Evolutionary conservation across 2,888 invertebrate genomes (phyloP), one percentile per base, ranked within the genome.

Genomic region (Osmoderma eremita): DNA sequence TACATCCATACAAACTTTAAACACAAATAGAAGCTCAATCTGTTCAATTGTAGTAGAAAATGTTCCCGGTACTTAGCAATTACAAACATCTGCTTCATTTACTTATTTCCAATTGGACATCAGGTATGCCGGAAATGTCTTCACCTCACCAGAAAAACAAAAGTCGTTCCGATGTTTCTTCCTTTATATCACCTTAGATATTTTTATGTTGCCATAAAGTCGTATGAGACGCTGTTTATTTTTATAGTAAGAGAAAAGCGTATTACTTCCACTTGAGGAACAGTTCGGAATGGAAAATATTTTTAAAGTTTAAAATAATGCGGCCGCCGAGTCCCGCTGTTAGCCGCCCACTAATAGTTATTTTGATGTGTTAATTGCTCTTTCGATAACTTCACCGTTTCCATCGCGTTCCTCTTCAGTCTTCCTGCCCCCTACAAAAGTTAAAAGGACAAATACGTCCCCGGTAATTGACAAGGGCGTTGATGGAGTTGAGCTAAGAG

Each of bases 321-420:
- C 22, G 13, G 24, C 15, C 53, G 38, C 17, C n/a, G 38, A 18
- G 30, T 10, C 15, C 8, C 38, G 30, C 49, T 15, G 38, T n/a
- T 53, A 53, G 17, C 38, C 53, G 45, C 58, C 18, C 58, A 30
- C 30, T 45, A 36, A 61, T 30, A 45, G 58, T 45, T 61, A 45
- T 61, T 61, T 61, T 61, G 58, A 61, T 61, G 58, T 45, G 22
- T 61, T 61, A 61, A 61, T 61, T 61, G 58, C 58, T n/a, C 45
- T 61, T 48, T 61, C 45, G 45, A 61, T 61, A 61, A 61, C 45
- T 45, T 48, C n/a, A 24, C 22, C 22, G 18, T 17, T 39, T 38
- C 38, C n/a, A 30, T 18, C 38, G 12, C 53, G 13, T 53, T 17
- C 38, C 17, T 38, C 36, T 36, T 53, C 17, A 10, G 30, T 30